A percentile compares a stretch with the other conserved stretches of the same genome.
phyloP scores from a whole-genome alignment of 2,888 invertebrate species.

The Nemoura dubitans region DNA sequence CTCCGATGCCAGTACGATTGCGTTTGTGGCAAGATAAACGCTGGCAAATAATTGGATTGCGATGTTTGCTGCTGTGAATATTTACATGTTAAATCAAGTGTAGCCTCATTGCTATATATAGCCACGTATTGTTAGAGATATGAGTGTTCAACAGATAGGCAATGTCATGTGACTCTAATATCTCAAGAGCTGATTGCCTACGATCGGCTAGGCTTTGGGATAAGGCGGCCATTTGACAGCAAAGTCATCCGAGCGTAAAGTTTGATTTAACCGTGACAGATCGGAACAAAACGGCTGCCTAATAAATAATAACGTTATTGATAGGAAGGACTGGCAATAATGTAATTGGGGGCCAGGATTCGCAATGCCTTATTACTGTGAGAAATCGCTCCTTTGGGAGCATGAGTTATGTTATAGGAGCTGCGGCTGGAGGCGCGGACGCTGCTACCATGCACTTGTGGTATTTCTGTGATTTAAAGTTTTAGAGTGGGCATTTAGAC shows the following conservation, averaged over 20 bases:
- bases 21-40: slow-evolving; percentile 44
- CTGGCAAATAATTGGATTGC: slow-evolving; percentile 43
- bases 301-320: background rate
- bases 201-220: background rate
- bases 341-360: background rate
- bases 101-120: slow-evolving; percentile 28
- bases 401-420: background rate
- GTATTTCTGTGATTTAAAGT: background rate
- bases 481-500: background rate
- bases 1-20: slow-evolving; percentile 36
- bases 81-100: slow-evolving; percentile 45
- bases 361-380: background rate
- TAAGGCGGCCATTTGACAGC: background rate
- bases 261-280: slow-evolving; percentile 4
- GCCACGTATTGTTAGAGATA: slow-evolving; percentile 28
- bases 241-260: background rate
- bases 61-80: slow-evolving; percentile 38
- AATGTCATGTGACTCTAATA: background rate
- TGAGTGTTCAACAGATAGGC: slow-evolving; percentile 24
- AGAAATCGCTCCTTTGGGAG: too few relatives aligned
- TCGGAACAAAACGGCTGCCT: background rate
- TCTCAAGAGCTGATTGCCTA: background rate
- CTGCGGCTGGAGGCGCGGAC: background rate
- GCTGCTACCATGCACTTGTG: background rate
- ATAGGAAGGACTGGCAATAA: background rate